Evolutionary conservation across 2,888 invertebrate genomes (phyloP).

Genomic region (Vanessa cardui): DNA sequence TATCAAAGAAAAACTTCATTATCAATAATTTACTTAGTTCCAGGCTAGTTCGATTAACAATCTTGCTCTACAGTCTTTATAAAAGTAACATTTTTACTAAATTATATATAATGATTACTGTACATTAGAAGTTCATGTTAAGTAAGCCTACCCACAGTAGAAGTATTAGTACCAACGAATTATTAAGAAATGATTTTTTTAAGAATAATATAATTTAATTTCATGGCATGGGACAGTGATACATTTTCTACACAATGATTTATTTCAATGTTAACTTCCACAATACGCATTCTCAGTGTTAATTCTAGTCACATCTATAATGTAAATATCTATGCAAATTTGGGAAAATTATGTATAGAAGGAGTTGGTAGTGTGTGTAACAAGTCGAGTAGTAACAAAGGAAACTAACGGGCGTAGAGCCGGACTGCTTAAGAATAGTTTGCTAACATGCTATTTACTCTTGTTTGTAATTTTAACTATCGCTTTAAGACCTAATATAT

Average conservation of each 20-base stretch:
- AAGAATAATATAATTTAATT: neutral
- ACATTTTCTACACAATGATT: too few species aligned
- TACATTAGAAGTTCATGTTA: too few species aligned
- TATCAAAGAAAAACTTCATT: too few species aligned
- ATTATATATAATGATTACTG: too few species aligned
- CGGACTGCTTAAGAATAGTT: slow-evolving; percentile 44
- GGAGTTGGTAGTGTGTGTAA: slow-evolving; percentile 41
- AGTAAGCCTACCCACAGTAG: too few species aligned
- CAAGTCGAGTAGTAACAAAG: slow-evolving; percentile 45
- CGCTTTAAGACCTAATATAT: slow-evolving; percentile 30
- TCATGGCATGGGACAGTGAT: too few species aligned
- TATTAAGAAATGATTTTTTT: neutral
- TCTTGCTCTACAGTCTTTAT: too few species aligned
- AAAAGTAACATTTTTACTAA: too few species aligned
- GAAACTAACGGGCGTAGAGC: slow-evolving; percentile 39
- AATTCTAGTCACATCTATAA: slow-evolving; percentile 18
- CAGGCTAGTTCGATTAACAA: too few species aligned
- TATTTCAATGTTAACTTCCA: too few species aligned
- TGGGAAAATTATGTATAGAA: slow-evolving; percentile 40
- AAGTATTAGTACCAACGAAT: too few species aligned
- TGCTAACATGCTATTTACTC: slow-evolving; percentile 44
- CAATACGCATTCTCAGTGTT: neutral
- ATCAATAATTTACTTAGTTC: too few species aligned
- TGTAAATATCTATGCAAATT: slow-evolving; percentile 30
- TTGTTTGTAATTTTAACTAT: slow-evolving; percentile 43